phyloP scores from a whole-genome alignment of 2,888 invertebrate species.

The Aporophyla lueneburgensis region DNA sequence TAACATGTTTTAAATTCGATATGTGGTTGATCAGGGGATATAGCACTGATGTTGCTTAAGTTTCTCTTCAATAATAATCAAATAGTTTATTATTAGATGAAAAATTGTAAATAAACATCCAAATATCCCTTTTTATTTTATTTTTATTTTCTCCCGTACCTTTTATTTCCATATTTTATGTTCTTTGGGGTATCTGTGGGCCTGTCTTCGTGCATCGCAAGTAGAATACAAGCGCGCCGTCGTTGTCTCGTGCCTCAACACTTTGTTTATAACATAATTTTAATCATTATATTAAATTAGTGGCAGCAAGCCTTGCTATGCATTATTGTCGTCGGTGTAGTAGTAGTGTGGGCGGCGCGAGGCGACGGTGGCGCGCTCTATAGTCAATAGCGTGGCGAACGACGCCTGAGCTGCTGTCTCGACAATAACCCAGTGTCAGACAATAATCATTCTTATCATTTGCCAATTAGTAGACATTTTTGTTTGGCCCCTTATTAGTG shows the following conservation, averaged over 20 bases:
- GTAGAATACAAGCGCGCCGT: constrained; percentile 67
- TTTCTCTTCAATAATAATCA: constrained; percentile 88
- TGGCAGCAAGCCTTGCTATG: constrained; percentile 48
- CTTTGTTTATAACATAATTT: constrained; percentile 51
- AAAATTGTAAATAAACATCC: constrained; percentile 90
- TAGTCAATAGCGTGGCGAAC: constrained; percentile 84
- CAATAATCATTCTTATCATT: constrained; percentile 89
- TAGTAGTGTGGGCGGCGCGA: constrained; percentile 4
- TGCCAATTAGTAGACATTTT: constrained; percentile 82
- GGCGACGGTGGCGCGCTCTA: constrained; percentile 67
- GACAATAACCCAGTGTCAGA: constrained; percentile 91
- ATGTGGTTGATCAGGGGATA: constrained; percentile 86
- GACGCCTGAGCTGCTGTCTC: constrained; percentile 88
- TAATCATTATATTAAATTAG: constrained; percentile 54
- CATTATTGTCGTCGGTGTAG: constrained; percentile 23
- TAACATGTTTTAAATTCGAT: constrained; percentile 87
- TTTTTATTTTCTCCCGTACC: constrained; percentile 82
- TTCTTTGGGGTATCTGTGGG: constrained; percentile 68
- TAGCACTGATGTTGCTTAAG: constrained; percentile 85
- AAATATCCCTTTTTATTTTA: constrained; percentile 89
- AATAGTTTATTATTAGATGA: constrained; percentile 88
- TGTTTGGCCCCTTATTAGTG: constrained; percentile 75
- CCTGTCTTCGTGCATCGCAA: constrained; percentile 77
- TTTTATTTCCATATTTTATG: constrained; percentile 63
- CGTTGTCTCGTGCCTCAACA: constrained; percentile 25